A percentile compares a stretch with the other conserved stretches of the same genome.
phyloP scores from a whole-genome alignment of 2,797 vertebrate genomes.

The Aselliscus stoliczkanus region DNA sequence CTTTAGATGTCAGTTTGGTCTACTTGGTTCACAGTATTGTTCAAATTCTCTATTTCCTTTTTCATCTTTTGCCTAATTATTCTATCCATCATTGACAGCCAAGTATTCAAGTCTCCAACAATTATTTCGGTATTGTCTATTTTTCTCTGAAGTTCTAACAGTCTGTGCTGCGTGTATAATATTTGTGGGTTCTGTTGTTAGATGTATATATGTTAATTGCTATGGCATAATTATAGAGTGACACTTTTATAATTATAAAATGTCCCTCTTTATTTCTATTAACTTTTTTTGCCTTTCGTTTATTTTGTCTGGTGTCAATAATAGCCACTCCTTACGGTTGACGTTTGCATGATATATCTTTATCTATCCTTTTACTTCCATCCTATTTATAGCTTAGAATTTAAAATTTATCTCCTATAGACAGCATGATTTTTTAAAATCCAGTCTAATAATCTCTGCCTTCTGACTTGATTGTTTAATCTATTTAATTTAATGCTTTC shows the following conservation, averaged over 20 bases:
- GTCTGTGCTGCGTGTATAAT: not conserved
- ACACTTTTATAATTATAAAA: not conserved
- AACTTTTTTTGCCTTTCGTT: not conserved
- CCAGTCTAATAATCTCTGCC: not conserved
- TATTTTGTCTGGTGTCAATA: not conserved
- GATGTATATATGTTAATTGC: not conserved
- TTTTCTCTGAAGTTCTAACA: not conserved
- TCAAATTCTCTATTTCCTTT: not conserved
- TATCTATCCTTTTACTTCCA: not conserved
- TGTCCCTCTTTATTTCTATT: not conserved
- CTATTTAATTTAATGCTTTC: not conserved
- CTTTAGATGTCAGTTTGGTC: not conserved
- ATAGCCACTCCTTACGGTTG: not conserved
- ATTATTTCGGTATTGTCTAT: not conserved
- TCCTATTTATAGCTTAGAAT: not conserved
- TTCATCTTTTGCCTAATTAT: not conserved
- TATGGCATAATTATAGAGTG: not conserved
- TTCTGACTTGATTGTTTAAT: not conserved
- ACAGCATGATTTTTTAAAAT: not conserved
- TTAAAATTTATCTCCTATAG: not conserved
- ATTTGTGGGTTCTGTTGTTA: not conserved
- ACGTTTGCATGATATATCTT: not conserved
- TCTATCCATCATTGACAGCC: not conserved
- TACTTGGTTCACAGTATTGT: not conserved
- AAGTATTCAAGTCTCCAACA: not conserved